Base-by-base conservation (phyloP, 1,140 invertebrate genomes). In the Trichogramma pretiosum region DNA sequence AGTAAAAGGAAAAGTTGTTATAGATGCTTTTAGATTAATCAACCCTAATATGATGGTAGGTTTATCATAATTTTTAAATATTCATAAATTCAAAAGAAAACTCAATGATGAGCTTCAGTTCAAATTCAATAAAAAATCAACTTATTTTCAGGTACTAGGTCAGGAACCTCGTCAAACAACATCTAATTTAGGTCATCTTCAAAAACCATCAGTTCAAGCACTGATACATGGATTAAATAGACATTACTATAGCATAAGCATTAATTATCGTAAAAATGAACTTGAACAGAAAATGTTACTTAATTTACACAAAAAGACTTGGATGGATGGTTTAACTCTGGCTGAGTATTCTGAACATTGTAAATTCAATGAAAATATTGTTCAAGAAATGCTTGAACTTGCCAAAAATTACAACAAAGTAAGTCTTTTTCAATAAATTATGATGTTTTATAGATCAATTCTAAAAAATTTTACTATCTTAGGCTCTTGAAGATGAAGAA, bases 201-300 rank as follows among this genome's bases (percentile, higher is more conserved):
- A 98, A 61, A 99, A 99, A 73, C 95, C 95, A 1, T 98, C 93
- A n/a, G 96, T 99, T 52, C 94, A 96, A 83, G 97, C 96, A 28
- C 74, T 99, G 40, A 99, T 99, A 60, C 97, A 99, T 67, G 97
- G 97, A 17, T 74, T 99, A 2, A 99, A 99, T 68, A 81, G 97
- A 55, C 96, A 99, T 74, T 99, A 99, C 65, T 99, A 99, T 68
- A 98, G 94, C 18, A 98, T 99, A 61, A 94, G 94, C 65, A 99
- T 99, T 63, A 99, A 99, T 72, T 99, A 99, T 72, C 82, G 94
- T 46, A 99, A 98, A 70, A 98, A 98, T 75, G 93, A 98, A 71
- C 70, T 98, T 38, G 97, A 99, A 72, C 96, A 99, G 64, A 98
- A 97, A 77, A 99, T 99, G 97, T 74, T 99, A 30, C 71, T 99